A percentile compares a stretch with the other conserved stretches of the same genome.
Conservation (phyloP, 2,888 invertebrate species). For the Dioctria rufipes region DNA sequence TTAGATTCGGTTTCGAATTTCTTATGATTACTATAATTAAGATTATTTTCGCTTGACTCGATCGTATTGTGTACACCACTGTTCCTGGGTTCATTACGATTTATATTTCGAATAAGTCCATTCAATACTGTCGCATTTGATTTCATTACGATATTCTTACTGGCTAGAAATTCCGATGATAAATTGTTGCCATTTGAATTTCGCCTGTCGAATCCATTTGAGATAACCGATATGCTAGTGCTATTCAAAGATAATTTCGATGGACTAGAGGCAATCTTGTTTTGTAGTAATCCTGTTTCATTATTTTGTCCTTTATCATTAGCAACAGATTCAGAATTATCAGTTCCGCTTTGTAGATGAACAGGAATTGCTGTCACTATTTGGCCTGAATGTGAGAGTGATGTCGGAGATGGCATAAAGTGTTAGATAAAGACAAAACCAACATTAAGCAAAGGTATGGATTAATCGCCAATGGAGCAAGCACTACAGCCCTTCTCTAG, state of each 20-base stretch:
- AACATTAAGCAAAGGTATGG: conserved; percentile 45
- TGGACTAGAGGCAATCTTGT: conserved; percentile 45
- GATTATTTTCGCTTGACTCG: conserved; percentile 46
- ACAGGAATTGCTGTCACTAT: conserved; percentile 71
- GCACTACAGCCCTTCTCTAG: conserved; percentile 1
- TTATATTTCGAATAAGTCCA: conserved; percentile 69
- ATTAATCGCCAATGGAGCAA: conserved; percentile 58
- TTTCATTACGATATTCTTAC: conserved; percentile 68
- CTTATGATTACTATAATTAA: conserved; percentile 64
- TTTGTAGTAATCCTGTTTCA: conserved; percentile 12
- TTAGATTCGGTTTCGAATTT: conserved; percentile 70
- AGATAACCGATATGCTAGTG: conserved; percentile 58
- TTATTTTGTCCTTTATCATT: conserved; percentile 26
- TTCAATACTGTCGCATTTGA: conserved; percentile 69
- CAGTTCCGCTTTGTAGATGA: conserved; percentile 67
- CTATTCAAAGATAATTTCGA: conserved; percentile 48
- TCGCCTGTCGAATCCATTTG: conserved; percentile 56
- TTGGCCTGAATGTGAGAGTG: conserved; percentile 65
- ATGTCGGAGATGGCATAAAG: conserved; percentile 52
- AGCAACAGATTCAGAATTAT: conserved; percentile 63
- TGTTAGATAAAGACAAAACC: conserved; percentile 53
- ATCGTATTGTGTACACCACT: conserved; percentile 4
- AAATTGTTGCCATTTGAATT: conserved; percentile 53
- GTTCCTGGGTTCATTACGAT: conserved; percentile 60
- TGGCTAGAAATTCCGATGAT: conserved; percentile 67